Evolutionary conservation across 2,888 invertebrate species (phyloP).

Genomic region (Trileptium ribeirensis): DNA sequence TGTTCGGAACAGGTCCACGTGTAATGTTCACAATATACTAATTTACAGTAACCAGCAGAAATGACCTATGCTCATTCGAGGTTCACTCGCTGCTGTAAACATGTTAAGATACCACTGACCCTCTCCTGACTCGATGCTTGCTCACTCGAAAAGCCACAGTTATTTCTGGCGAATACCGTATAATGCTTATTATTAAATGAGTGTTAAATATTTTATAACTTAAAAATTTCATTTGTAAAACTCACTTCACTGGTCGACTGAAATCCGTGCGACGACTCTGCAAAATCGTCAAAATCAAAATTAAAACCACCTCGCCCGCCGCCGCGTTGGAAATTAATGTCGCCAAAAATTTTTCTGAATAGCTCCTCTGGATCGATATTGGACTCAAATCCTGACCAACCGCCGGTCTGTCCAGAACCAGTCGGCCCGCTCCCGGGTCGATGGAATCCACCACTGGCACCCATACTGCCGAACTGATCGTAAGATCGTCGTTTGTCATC

Average conservation of each 20-base stretch:
- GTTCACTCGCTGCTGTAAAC: too few relatives aligned
- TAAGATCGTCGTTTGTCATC: conserved; percentile 82
- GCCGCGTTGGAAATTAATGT: conserved; percentile 66
- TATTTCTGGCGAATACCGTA: too few relatives aligned
- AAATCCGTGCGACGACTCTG: conserved; percentile 80
- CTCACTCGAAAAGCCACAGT: too few relatives aligned
- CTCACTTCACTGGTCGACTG: conserved; percentile 79
- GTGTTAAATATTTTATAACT: conserved; percentile 12
- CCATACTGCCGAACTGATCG: conserved; percentile 73
- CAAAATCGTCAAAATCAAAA: conserved; percentile 67
- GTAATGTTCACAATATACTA: too few relatives aligned
- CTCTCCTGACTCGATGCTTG: too few relatives aligned
- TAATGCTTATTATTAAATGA: too few relatives aligned
- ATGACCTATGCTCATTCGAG: too few relatives aligned
- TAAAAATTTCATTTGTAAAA: conserved; percentile 34
- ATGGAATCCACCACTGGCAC: neutral
- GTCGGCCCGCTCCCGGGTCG: neutral
- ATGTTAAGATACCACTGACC: too few relatives aligned
- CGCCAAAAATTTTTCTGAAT: conserved; percentile 81
- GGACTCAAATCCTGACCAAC: conserved; percentile 70
- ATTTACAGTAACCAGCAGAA: too few relatives aligned
- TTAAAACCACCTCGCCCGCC: conserved; percentile 63
- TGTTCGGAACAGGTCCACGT: too few relatives aligned
- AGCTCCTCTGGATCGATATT: conserved; percentile 89
- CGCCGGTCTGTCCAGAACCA: conserved; percentile 23